Base-by-base conservation (phyloP, 2,797 vertebrate genomes). In the Smutsia gigantea region DNA sequence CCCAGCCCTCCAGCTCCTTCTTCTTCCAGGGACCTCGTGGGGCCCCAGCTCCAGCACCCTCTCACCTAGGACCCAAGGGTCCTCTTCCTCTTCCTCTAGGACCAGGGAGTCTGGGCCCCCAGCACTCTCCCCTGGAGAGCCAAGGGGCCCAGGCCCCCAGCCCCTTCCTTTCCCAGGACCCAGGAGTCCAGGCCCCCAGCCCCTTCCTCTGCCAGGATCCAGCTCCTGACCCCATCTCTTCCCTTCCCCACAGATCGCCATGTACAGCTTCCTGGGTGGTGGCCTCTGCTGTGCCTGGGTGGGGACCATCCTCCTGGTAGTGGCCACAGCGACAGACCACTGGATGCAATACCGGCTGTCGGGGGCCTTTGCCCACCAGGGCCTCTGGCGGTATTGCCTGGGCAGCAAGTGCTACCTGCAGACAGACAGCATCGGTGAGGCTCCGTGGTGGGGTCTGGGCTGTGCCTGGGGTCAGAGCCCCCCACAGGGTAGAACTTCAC, bases 251-350 rank as follows among this genome's bases (percentile, higher is more conserved):
- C 92, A 97, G 95, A 57, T 98, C 98, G 99, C 97, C 98, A 99
- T 99, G 99, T 99, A 99, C 98, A 99, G 99, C 97, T 99, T 99
- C 97, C 99, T 99, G 99, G 99, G 99, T 94, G 99, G 99, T 19
- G 99, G 99, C 71, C 98, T 99, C 59, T 99, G 99, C 98, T 99
- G 99, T 94, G 99, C 99, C 97, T 98, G 99, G n/a, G 99, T 99
- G 94, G 99, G 99, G 31, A 99, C 99, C 92, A 99, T 99, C 97
- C 98, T 99, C n/a, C 93, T 99, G 97, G 98, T 98, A 84, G 99
- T 99, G 92, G 99, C 99, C 97, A 99, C 99, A 0, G 99, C 99
- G 0, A 99, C 99, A 0, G 99, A 99, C 97, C 99, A 99, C 98
- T 99, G 99, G 99, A 99, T 99, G 99, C 99, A 99, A 97, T 99